Base-by-base conservation (phyloP, 1,140 invertebrate species). In the Anagrus nilaparvatae region DNA sequence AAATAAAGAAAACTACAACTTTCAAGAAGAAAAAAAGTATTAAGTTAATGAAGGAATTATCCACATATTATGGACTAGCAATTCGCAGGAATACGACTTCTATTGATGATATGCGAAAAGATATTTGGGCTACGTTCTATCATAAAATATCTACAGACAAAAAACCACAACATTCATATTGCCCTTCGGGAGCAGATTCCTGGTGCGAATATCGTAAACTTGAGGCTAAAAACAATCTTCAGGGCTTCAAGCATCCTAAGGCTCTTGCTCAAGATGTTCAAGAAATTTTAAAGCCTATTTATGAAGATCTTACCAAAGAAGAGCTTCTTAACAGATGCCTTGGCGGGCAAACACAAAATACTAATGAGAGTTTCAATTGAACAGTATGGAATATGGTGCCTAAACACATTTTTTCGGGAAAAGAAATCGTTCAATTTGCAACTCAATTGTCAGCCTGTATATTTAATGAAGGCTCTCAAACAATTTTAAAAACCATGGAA, bases 121-220 rank as follows among this genome's bases (percentile, higher is more conserved):
- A 35, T 10, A 41, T 48, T 23, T 51, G 40, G 44, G 35, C 41
- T 32, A 48, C 46, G 5, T 47, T 40, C 16, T 36, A 45, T 25
- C 48, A 52, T 24, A 47, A 43, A 37, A 27, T 27, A 20, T 49
- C 50, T 12, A 46, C 47, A 10, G 47, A 50, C 17, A 23, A 46
- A 16, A 43, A 45, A 5, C 42, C 44, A 27, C 24, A 49, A 14
- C 45, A 52, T 30, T 34, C 40, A 16, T 25, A 32, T n/a, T 52
- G 50, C 31, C 44, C 47, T n/a, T 34, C 14, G 1, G 46, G 23
- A 9, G 10, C 28, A 20, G n/a, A n/a, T n/a, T n/a, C n/a, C n/a
- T 48, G 46, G 46, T 51, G 49, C 32, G 48, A 48, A 34, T 48
- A 40, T 13, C 31, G 39, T 14, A 19, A 25, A n/a, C 37, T 27